These are phyloP conservation scores for Platerodrilus igneus DNA, from an alignment of 2,888 invertebrate genomes.

Conservation along the genomic window DNA sequence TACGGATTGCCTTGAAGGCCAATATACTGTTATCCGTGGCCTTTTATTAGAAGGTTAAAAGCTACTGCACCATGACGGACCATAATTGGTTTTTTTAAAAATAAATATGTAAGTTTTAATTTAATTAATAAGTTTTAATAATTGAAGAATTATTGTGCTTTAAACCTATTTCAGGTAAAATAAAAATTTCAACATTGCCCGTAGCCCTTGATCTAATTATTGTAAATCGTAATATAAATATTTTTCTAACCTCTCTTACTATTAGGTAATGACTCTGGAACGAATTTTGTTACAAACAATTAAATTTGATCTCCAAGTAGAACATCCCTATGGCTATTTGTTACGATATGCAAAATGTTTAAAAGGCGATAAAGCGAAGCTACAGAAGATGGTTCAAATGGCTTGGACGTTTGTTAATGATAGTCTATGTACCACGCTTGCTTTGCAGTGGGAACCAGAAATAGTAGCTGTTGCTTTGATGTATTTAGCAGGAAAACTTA, in stretches of 20 bases:
- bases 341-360: constrained; percentile 91
- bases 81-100: too few relatives aligned
- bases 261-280: constrained; percentile 79
- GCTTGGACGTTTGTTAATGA: constrained; percentile 99
- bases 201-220: neutral
- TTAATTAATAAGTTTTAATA: neutral
- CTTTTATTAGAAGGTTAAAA: too few relatives aligned
- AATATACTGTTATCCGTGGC: too few relatives aligned
- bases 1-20: too few relatives aligned
- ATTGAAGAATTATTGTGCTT: too few relatives aligned
- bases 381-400: constrained; percentile 98
- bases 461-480: constrained; percentile 95
- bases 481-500: constrained; percentile 93
- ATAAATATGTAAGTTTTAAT: neutral
- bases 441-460: constrained; percentile 98
- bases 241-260: constrained; percentile 2
- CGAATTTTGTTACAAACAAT: constrained; percentile 94
- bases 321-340: constrained; percentile 93
- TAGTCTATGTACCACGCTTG: constrained; percentile 92
- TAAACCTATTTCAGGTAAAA: neutral
- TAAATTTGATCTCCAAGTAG: constrained; percentile 96
- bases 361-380: constrained; percentile 87
- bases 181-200: constrained; percentile 1
- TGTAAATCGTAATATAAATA: constrained; percentile 6
- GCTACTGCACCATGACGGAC: too few relatives aligned